These are phyloP conservation scores for Diogma glabrata DNA, from an alignment of 2,888 invertebrate species.

Conservation along the genomic window DNA sequence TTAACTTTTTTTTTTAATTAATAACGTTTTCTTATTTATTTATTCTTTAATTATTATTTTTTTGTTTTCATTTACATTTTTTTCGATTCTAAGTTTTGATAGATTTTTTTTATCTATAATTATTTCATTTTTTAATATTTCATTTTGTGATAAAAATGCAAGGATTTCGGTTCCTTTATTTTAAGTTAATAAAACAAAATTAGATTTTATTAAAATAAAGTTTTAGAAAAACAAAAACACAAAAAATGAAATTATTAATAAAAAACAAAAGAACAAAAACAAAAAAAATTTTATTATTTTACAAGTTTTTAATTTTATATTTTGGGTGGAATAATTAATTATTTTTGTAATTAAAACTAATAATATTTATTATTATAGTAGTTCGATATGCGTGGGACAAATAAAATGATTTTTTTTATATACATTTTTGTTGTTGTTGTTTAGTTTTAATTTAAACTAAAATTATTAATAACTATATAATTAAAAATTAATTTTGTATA, in stretches of 20 bases:
- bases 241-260: too few relatives aligned
- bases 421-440: neutral
- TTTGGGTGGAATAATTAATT: conserved; percentile 3
- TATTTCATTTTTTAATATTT: conserved; percentile 15
- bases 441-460: too few relatives aligned
- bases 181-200: neutral
- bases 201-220: too few relatives aligned
- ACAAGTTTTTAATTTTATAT: neutral
- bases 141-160: conserved; percentile 17
- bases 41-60: neutral
- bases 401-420: neutral
- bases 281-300: too few relatives aligned
- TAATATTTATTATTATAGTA: neutral
- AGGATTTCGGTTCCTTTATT: conserved; percentile 19
- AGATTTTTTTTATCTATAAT: conserved; percentile 11
- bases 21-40: neutral
- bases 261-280: too few relatives aligned
- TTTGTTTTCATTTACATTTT: conserved; percentile 3
- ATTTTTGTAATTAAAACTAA: neutral
- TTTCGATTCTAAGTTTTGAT: too few relatives aligned
- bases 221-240: too few relatives aligned
- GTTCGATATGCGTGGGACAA: conserved; percentile 7
- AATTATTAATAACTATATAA: too few relatives aligned
- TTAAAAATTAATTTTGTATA: too few relatives aligned
- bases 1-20: conserved; percentile 3